phyloP scores from a whole-genome alignment of 2,888 invertebrate species.

The Pristionchus japonicus region DNA sequence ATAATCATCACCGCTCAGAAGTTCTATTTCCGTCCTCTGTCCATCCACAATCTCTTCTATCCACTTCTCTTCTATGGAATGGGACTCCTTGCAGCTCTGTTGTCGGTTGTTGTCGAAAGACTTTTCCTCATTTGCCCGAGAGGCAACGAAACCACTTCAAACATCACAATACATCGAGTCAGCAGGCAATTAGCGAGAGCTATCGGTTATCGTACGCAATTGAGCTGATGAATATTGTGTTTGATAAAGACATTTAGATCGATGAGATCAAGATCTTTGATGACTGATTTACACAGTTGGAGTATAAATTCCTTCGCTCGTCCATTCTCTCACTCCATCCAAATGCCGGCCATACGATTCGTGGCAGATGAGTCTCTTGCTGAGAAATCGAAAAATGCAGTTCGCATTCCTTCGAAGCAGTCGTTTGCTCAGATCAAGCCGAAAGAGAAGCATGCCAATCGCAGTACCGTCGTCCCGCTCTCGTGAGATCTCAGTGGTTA shows the following conservation, averaged over 20 bases:
- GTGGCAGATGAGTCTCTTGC: not conserved
- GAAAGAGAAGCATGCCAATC: not conserved
- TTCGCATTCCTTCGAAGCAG: not conserved
- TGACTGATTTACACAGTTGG: not conserved
- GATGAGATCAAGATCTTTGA: no score
- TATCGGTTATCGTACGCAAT: not conserved
- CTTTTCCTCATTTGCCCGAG: not conserved
- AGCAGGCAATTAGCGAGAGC: not conserved
- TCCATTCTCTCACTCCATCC: not conserved
- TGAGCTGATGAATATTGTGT: not conserved
- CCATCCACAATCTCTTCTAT: not conserved
- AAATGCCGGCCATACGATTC: not conserved
- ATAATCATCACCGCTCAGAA: not conserved
- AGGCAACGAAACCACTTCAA: not conserved
- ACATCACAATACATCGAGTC: not conserved
- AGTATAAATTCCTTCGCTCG: not conserved
- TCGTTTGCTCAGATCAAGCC: not conserved
- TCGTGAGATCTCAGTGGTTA: not conserved
- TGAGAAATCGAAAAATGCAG: not conserved
- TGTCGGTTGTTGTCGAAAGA: not conserved
- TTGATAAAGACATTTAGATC: not conserved
- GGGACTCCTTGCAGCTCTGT: not conserved
- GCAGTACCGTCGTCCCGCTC: not conserved
- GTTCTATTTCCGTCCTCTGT: not conserved
- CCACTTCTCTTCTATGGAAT: not conserved